Base-by-base conservation (phyloP, 2,797 vertebrate genomes). In the Gorsachius magnificus region DNA sequence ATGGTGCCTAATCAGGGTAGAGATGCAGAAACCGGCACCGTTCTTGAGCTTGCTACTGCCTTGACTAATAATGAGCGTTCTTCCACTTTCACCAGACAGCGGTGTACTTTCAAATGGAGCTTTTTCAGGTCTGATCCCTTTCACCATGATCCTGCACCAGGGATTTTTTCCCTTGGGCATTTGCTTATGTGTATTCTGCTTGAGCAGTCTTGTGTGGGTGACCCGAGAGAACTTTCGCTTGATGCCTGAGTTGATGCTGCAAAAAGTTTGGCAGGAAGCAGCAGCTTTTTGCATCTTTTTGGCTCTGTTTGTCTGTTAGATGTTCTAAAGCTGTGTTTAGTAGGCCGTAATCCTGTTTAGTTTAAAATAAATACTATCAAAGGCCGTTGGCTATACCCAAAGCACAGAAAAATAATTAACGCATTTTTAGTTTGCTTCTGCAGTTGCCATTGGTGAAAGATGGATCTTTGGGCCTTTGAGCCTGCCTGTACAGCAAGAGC, bases 191-290 rank as follows among this genome's bases (percentile, higher is more conserved):
- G 14, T 66, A 12, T 66, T 76, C 58, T 87, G 78, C 89, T 70
- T 90, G 81, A 84, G 83, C 78, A 87, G 74, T 26, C 54, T 65
- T 76, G 54, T 0, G 0, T 83, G 77, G 63, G 76, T 90, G 89
- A 91, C 87, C 46, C 5, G 54, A 85, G 79, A 90, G 66, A 79
- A 91, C 88, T 96, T 96, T 93, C 20, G 4, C 83, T 93, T 29
- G 13, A 3, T 48, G 87, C 69, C 65, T 79, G 61, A 68, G 41
- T 50, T 50, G 57, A 75, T 75, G 61, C 46, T 88, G 77, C 86
- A 95, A n/a, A 88, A 76, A 9, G 3, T 38, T 14, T 54, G 72
- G 38, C 90, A 95, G 91, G 91, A 96, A 97, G 46, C 51, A 68
- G 71, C 89, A 93, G 57, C 11, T 87, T 80, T 93, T 86, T 91